Conservation (phyloP, 2,888 invertebrate species). For the Drosophila multiciliata region DNA sequence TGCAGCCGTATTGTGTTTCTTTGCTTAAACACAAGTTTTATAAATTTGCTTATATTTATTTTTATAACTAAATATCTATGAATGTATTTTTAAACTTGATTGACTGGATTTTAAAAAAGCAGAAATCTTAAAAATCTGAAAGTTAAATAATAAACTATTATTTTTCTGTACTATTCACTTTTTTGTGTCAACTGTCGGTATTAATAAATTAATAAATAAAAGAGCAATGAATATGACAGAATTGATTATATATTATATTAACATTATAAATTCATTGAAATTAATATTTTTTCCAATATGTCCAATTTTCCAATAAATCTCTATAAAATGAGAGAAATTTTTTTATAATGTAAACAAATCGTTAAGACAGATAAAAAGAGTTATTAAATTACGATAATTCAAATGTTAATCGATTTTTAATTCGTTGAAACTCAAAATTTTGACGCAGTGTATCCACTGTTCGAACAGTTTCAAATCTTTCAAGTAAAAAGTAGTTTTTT, state of each 20-base stretch:
- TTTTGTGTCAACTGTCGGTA: background rate
- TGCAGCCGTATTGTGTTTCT: no score
- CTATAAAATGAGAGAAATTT: background rate
- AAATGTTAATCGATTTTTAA: background rate
- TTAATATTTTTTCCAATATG: background rate
- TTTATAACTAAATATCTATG: background rate
- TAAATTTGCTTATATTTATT: background rate
- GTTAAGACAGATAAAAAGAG: background rate
- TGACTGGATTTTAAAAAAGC: background rate
- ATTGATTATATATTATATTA: no score
- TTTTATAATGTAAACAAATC: background rate
- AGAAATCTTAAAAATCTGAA: background rate
- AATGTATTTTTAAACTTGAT: no score
- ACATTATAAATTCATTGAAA: background rate
- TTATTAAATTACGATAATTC: background rate
- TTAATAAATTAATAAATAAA: background rate
- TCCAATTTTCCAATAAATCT: background rate
- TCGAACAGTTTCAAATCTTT: background rate
- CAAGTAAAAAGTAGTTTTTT: conserved; percentile 36
- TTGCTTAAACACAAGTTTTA: rapidly evolving
- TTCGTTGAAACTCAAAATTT: background rate
- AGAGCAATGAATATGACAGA: background rate
- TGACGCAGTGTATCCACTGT: background rate
- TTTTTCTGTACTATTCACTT: background rate
- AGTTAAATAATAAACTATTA: background rate